Evolutionary conservation across 2,797 vertebrate genomes (phyloP), one percentile per base, ranked within the genome.

Genomic region (Enteromius argenteus): DNA sequence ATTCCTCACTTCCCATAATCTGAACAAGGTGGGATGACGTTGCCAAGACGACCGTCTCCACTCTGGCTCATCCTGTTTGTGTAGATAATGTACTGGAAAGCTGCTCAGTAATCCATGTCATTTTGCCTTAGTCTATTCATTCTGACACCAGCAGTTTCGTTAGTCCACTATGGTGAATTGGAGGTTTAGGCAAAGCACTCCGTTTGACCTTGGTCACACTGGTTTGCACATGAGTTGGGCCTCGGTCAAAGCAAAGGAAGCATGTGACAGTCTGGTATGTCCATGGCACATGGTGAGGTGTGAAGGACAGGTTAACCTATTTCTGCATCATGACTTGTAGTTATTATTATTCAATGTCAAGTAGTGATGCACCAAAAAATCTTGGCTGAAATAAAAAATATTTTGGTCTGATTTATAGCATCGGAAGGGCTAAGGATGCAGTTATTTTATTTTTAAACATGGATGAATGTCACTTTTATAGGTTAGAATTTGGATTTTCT

Each of bases 261-360:
- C 83, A 56, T 78, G 85, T 85, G 72, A 78, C 67, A 42, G 42
- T 56, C n/a, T 74, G 21, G 8, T 67, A 75, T 72, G 85, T 83
- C 30, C 32, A 8, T 44, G 74, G 62, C 44, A 37, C 14, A 19
- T 17, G 69, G 46, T 35, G 27, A 8, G 66, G 53, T 53, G 80
- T 81, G 87, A 88, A 88, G 80, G 83, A 74, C 67, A 32, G 32
- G 35, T 53, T 74, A 85, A 84, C 60, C 83, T 69, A 35, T 71
- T 73, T 56, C 49, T 19, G 75, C 37, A 14, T 69, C 46, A 32
- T 58, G 51, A 62, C 37, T 58, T 81, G 35, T 35, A 46, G 17
- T 46, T 64, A n/a, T 66, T 32, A 51, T 79, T 42, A 23, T 73
- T 53, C 30, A 46, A 1, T 64, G n/a, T 37, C n/a, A 44, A 23